Evolutionary conservation across 2,113 vertebrate genomes (phyloP).

Genomic region (Phainopepla nitens): DNA sequence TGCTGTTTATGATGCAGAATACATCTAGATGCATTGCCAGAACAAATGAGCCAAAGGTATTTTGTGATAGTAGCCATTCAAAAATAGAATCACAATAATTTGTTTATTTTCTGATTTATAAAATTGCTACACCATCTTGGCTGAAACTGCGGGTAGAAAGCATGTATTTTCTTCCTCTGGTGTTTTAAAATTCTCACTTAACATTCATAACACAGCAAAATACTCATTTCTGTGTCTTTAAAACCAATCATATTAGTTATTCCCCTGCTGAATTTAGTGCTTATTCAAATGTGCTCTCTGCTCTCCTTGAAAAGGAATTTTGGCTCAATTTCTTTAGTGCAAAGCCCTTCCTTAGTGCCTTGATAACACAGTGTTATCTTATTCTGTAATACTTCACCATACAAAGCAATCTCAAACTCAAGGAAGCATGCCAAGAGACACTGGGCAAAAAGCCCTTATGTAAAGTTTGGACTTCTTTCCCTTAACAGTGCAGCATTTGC

Average conservation of each 20-base stretch:
- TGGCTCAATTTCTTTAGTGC: not conserved
- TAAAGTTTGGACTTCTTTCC: conserved; percentile 39
- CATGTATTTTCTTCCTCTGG: not conserved
- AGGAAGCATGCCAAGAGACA: conserved; percentile 35
- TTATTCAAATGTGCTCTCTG: conserved; percentile 4
- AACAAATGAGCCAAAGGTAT: conserved; percentile 44
- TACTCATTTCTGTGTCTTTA: conserved; percentile 45
- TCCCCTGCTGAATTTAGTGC: conserved; percentile 52
- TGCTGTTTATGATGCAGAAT: not conserved
- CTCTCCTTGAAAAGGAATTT: conserved; percentile 47
- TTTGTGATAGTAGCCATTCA: conserved; percentile 8
- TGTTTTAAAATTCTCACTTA: not conserved
- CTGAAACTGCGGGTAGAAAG: not conserved
- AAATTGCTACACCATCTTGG: not conserved
- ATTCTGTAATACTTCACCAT: conserved; percentile 33
- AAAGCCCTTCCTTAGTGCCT: conserved; percentile 2
- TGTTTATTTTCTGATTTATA: conserved; percentile 27
- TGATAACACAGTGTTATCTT: conserved; percentile 51
- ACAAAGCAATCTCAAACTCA: conserved; percentile 48
- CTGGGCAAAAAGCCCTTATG: conserved; percentile 38
- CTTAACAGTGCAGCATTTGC: conserved; percentile 19
- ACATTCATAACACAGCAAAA: not conserved
- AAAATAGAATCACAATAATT: not conserved
- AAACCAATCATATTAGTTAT: conserved; percentile 47
- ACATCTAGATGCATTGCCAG: not conserved